A percentile compares a stretch with the other conserved stretches of the same genome.
These are phyloP conservation scores for Phorcus lineatus DNA, from an alignment of 2,888 invertebrate genomes.

Conservation along the genomic window DNA sequence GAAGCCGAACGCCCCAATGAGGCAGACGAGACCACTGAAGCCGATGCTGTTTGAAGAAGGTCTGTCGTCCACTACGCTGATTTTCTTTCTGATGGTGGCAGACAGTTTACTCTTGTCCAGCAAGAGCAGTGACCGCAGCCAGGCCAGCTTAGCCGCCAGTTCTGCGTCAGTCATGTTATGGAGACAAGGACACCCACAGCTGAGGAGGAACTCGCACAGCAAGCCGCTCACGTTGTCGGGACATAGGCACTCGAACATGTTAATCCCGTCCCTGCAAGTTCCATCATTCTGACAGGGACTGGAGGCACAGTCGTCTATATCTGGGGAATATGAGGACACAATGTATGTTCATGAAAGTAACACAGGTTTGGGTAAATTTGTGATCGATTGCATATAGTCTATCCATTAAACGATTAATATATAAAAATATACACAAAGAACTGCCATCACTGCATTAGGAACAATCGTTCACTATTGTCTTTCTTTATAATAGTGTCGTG, in stretches of 20 bases:
- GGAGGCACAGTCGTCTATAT: constrained; percentile 4
- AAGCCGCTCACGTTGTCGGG: neutral
- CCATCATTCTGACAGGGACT: constrained; percentile 9
- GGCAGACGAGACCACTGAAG: neutral
- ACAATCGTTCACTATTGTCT: no score
- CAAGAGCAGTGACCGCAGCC: neutral
- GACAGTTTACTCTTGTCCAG: neutral
- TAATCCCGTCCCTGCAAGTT: neutral
- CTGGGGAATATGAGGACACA: neutral
- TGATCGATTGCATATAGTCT: no score
- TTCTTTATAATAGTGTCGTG: no score
- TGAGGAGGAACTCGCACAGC: neutral
- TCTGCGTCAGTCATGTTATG: neutral
- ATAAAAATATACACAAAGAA: no score
- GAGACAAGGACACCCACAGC: neutral
- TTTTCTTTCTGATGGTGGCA: neutral
- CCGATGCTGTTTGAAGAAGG: neutral
- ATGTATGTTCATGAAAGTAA: no score
- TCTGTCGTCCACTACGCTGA: neutral
- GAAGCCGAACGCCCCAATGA: neutral
- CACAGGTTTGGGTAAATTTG: no score
- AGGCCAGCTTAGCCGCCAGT: neutral
- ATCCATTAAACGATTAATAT: no score
- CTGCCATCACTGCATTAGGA: no score
- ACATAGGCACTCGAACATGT: neutral